These are phyloP conservation scores for Pempheris klunzingeri DNA, from an alignment of 2,797 vertebrate species.

Conservation along the genomic window DNA sequence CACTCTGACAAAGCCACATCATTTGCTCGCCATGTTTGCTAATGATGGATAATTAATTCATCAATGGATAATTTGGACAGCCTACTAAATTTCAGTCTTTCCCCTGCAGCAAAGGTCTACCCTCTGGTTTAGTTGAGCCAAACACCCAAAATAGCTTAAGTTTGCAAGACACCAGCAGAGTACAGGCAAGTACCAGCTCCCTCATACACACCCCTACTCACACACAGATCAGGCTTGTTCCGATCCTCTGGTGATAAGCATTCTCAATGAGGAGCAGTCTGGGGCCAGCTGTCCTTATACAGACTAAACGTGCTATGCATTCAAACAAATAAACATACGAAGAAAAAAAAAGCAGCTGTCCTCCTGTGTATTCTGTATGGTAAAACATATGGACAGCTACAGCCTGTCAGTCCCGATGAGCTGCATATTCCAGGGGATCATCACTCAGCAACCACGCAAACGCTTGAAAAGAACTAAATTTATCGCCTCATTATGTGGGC, in stretches of 20 bases:
- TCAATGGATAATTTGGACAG: conserved; percentile 10
- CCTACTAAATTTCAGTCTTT: conserved; percentile 1
- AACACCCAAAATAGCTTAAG: conserved; percentile 29
- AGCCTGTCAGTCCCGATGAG: conserved; percentile 11
- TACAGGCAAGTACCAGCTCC: background rate
- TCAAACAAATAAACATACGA: conserved; percentile 35
- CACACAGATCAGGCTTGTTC: conserved; percentile 28
- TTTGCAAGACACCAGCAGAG: conserved; percentile 18
- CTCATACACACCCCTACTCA: conserved; percentile 1
- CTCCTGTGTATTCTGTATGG: conserved; percentile 9
- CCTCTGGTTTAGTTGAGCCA: conserved; percentile 4
- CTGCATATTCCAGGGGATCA: conserved; percentile 18
- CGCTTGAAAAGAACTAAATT: conserved; percentile 17
- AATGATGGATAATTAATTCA: too few species aligned
- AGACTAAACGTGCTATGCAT: conserved; percentile 36
- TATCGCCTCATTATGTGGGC: background rate
- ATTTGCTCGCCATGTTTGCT: conserved; percentile 12
- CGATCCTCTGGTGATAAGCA: conserved; percentile 28
- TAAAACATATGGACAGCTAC: conserved; percentile 15
- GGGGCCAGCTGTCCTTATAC: conserved; percentile 17
- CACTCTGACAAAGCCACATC: conserved; percentile 22
- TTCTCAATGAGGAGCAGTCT: conserved; percentile 35
- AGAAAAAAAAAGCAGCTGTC: background rate
- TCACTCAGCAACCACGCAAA: conserved; percentile 29
- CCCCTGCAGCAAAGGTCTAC: conserved; percentile 2